Evolutionary conservation across 2,888 invertebrate species (phyloP).

Genomic region (Phlogophora meticulosa): DNA sequence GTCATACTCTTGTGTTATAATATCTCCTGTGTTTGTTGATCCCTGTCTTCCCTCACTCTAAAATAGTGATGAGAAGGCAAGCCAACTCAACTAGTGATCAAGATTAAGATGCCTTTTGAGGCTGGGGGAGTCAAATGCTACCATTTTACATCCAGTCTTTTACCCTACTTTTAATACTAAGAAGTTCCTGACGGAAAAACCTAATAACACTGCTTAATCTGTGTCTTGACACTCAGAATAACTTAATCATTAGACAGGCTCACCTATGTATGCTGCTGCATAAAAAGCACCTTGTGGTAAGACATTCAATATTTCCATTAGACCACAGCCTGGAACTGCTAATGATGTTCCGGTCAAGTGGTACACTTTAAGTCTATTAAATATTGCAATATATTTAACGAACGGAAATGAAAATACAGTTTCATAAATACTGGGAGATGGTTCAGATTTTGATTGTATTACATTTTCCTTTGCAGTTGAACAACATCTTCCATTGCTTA

Average conservation of each 20-base stretch:
- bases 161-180: background rate
- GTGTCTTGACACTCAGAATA: background rate
- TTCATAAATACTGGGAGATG: conserved; percentile 72
- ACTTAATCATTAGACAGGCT: conserved; percentile 37
- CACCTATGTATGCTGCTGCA: conserved; percentile 82
- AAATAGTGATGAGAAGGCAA: background rate
- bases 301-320: conserved; percentile 81
- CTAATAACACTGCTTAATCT: background rate
- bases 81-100: background rate
- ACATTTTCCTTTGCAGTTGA: conserved; percentile 40
- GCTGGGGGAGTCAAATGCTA: no score
- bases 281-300: conserved; percentile 76
- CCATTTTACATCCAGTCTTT: background rate
- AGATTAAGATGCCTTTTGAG: background rate
- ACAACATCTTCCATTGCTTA: conserved; percentile 30
- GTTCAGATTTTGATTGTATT: conserved; percentile 19
- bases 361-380: conserved; percentile 90
- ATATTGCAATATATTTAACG: conserved; percentile 84
- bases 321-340: conserved; percentile 81
- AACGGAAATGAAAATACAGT: conserved; percentile 84
- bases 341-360: conserved; percentile 83
- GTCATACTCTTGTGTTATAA: no score
- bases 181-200: background rate
- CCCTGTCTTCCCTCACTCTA: background rate
- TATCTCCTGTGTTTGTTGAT: no score